Evolutionary conservation across 2,797 vertebrate genomes (phyloP), one percentile per base, ranked within the genome.

Genomic region (Lepilemur ruficaudatus): DNA sequence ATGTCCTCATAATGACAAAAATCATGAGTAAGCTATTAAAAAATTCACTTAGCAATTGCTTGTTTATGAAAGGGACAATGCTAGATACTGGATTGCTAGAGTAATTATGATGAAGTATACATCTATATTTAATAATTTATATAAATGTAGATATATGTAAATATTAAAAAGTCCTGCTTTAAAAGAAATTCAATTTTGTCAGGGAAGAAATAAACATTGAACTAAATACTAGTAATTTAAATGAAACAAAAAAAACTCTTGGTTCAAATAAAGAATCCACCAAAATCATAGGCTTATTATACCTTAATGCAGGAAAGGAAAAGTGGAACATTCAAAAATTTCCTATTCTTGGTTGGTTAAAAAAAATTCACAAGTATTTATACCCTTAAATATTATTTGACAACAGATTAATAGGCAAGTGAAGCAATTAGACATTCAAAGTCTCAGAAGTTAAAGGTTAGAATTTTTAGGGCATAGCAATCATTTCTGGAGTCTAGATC

Each of bases 361-460:
- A 93, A 82, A 85, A 23, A 35, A 32, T 59, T 50, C 59, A 23
- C 38, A 88, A 38, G 18, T 79, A 87, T 65, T 46, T 59, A 18
- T 48, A 38, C 10, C 11, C 67, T 94, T 69, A 69, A 32, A 69
- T 89, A 76, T 89, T 61, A 93, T 11, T 50, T 72, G 35, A 15
- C 50, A 76, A 48, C 8, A 69, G 72, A 84, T 41, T 91, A 52
- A 80, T 50, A 46, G n/a, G 25, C n/a, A 81, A 76, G 4, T 0
- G n/a, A 81, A 85, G 46, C 48, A 81, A 80, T 59, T 84, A 65
- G 7, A 69, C 10, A 57, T 70, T 93, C 38, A 76, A n/a, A 72
- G 0, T 81, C 96, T 89, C 41, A 75, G 22, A 93, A 50, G n/a
- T 63, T 93, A 65, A 91, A 76, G 23, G 35, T 91, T 91, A 91